phyloP scores from a whole-genome alignment of 2,113 vertebrate genomes.

The Gorsachius goisagi region DNA sequence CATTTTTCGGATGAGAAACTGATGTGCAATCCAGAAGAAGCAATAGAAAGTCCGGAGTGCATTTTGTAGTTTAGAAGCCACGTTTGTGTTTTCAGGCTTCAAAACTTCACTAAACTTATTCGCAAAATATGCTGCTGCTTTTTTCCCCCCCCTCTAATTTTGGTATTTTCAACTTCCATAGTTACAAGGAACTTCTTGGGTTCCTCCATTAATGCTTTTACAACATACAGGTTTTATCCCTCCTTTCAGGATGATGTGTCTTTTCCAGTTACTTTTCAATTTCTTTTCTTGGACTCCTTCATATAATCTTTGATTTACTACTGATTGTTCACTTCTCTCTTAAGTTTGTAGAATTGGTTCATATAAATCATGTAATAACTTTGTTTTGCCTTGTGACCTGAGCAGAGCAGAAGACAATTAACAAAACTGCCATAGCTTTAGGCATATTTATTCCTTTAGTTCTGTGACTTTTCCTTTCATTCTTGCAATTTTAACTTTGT shows the following conservation, averaged over 20 bases:
- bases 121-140: background rate
- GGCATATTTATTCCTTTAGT: background rate
- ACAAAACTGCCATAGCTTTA: background rate
- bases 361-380: background rate
- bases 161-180: background rate
- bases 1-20: background rate
- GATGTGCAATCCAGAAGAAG: background rate
- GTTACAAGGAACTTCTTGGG: background rate
- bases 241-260: background rate
- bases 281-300: background rate
- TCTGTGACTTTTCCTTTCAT: background rate
- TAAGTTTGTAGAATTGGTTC: background rate
- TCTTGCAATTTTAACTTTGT: background rate
- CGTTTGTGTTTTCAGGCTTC: background rate
- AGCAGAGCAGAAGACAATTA: background rate
- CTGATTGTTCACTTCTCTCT: background rate
- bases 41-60: background rate
- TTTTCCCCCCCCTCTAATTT: background rate
- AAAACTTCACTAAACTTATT: background rate
- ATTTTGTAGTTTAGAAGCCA: background rate
- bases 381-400: background rate
- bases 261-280: background rate
- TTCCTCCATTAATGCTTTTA: background rate
- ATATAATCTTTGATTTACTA: background rate
- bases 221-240: background rate